Evolutionary conservation across 2,888 invertebrate genomes (phyloP).

Genomic region (Papilio demoleus): DNA sequence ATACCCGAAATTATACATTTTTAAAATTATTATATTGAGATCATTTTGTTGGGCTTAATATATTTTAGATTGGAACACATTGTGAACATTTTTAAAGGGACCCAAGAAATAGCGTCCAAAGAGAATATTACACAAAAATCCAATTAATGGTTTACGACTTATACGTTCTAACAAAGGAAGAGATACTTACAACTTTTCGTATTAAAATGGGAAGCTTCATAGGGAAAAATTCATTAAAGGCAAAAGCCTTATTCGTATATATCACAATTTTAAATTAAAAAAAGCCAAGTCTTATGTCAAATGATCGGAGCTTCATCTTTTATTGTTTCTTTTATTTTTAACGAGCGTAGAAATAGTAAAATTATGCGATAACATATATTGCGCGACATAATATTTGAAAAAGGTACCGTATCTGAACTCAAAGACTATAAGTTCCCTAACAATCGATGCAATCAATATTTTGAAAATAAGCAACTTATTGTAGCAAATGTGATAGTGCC

Average conservation of each 20-base stretch:
- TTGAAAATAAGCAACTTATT: too few species aligned
- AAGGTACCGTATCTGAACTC: too few species aligned
- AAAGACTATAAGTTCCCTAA: too few species aligned
- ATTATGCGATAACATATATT: neutral
- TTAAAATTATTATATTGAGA: too few species aligned
- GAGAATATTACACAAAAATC: conserved; percentile 10
- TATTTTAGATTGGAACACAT: too few species aligned
- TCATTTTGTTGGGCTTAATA: too few species aligned
- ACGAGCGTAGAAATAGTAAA: neutral
- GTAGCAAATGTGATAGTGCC: neutral
- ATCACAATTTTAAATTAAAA: neutral
- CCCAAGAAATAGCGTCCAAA: neutral
- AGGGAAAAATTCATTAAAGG: neutral
- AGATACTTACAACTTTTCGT: conserved; percentile 16
- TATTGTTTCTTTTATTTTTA: neutral
- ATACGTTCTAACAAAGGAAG: conserved; percentile 12
- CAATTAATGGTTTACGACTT: conserved; percentile 18
- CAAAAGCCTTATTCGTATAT: neutral
- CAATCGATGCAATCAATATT: too few species aligned
- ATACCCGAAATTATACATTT: too few species aligned
- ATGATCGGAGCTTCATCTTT: neutral
- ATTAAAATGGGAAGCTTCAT: conserved; percentile 20
- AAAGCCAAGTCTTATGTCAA: neutral
- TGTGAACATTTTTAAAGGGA: neutral
- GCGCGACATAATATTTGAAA: neutral